phyloP scores from a whole-genome alignment of 2,797 vertebrate genomes.

The Austrolebias charrua region DNA sequence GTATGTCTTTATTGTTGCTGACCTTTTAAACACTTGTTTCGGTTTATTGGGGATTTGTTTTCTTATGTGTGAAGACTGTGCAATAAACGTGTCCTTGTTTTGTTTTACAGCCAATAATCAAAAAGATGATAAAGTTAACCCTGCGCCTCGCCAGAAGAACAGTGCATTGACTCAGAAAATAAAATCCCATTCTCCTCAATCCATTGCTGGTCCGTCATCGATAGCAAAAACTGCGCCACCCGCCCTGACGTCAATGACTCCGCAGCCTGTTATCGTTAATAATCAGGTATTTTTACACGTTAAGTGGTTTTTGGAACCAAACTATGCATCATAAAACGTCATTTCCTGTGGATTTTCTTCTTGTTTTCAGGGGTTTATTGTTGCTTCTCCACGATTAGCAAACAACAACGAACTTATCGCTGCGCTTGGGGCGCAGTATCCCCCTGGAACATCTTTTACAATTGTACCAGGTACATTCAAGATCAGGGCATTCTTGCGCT shows the following conservation, averaged over 20 bases:
- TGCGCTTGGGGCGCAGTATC: slow-evolving; percentile 62
- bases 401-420: slow-evolving; percentile 64
- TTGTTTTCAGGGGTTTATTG: slow-evolving; percentile 67
- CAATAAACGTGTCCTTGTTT: slow-evolving; percentile 4
- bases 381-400: slow-evolving; percentile 61
- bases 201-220: slow-evolving; percentile 66
- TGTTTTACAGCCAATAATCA: slow-evolving; percentile 61
- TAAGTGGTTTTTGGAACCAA: background rate
- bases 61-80: background rate
- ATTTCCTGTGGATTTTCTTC: slow-evolving; percentile 1
- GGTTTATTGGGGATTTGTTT: background rate
- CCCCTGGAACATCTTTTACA: slow-evolving; percentile 68
- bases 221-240: slow-evolving; percentile 45
- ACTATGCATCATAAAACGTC: background rate
- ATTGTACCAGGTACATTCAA: slow-evolving; percentile 65
- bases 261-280: slow-evolving; percentile 71
- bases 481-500: background rate
- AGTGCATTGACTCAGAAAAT: slow-evolving; percentile 30
- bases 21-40: background rate
- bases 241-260: slow-evolving; percentile 67
- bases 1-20: slow-evolving; percentile 47
- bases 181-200: slow-evolving; percentile 56
- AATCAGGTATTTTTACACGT: slow-evolving; percentile 59
- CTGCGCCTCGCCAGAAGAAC: slow-evolving; percentile 32
- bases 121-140: slow-evolving; percentile 40